phyloP scores from a whole-genome alignment of 2,797 vertebrate genomes.

The Buceros bicornis region DNA sequence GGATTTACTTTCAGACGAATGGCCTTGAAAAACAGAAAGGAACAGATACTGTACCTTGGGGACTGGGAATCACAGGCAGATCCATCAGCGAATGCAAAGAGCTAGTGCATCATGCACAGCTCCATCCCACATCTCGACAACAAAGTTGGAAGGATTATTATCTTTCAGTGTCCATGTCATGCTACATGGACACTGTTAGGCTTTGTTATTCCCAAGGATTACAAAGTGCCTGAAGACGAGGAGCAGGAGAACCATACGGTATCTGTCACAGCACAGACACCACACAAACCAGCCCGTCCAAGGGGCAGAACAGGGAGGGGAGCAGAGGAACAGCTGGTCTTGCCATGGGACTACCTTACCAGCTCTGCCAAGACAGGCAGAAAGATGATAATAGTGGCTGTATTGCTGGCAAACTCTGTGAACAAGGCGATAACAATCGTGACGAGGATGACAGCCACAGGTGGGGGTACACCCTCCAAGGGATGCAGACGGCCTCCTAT shows the following conservation, averaged over 20 bases:
- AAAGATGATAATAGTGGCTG: constrained; percentile 96
- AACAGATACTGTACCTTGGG: not conserved
- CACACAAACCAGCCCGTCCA: not conserved
- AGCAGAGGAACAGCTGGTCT: not conserved
- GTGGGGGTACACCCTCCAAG: constrained; percentile 87
- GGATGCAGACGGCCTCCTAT: constrained; percentile 92
- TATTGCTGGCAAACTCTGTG: constrained; percentile 98
- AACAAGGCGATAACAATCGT: constrained; percentile 91
- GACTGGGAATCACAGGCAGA: not conserved
- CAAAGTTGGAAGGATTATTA: not conserved
- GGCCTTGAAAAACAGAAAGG: constrained; percentile 84
- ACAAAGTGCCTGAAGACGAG: not conserved
- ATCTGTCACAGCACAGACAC: not conserved
- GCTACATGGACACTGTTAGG: not conserved
- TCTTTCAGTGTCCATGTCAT: rapidly evolving
- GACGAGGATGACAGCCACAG: constrained; percentile 89
- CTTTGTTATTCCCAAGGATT: not conserved
- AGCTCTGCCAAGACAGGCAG: constrained; percentile 93
- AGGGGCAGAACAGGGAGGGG: not conserved
- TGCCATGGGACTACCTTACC: constrained; percentile 79
- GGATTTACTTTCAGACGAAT: constrained; percentile 89
- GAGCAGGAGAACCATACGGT: not conserved
- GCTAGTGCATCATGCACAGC: not conserved
- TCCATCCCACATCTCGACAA: not conserved
- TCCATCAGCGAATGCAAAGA: not conserved